A percentile compares a stretch with the other conserved stretches of the same genome.
Conservation (phyloP, 2,888 invertebrate genomes). For the Agrochola litura region DNA sequence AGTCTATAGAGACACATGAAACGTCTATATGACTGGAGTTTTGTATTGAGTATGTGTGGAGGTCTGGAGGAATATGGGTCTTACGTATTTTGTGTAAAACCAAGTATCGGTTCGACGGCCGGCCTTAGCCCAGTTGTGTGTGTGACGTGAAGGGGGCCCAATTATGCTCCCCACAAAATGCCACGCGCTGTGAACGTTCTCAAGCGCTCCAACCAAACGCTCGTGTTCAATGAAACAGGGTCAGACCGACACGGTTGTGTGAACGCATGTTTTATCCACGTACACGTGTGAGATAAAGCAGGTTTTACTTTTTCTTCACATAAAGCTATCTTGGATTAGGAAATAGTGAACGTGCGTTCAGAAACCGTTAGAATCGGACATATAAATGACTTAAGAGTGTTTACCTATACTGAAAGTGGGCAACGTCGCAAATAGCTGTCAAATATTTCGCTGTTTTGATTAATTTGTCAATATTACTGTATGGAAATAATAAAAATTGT, state of each 20-base stretch:
- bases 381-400: background rate
- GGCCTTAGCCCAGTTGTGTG: constrained; percentile 89
- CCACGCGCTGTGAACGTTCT: constrained; percentile 77
- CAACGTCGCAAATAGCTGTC: too few relatives aligned
- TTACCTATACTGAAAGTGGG: background rate
- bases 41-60: constrained; percentile 56
- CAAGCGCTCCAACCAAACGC: constrained; percentile 70
- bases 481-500: too few relatives aligned
- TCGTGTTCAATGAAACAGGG: constrained; percentile 79
- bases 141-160: constrained; percentile 86
- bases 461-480: too few relatives aligned
- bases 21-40: constrained; percentile 48
- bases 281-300: constrained; percentile 69
- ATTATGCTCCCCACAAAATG: constrained; percentile 75
- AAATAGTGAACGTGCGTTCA: constrained; percentile 52
- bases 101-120: constrained; percentile 82
- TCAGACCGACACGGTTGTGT: constrained; percentile 70
- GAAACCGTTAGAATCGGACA: constrained; percentile 34
- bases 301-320: constrained; percentile 55
- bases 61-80: constrained; percentile 68
- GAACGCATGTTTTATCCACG: constrained; percentile 61
- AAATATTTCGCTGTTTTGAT: too few relatives aligned
- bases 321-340: constrained; percentile 52
- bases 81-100: constrained; percentile 71
- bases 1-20: constrained; percentile 67